These are phyloP conservation scores for Synergus umbraculus DNA, from an alignment of 2,888 invertebrate species.

Conservation along the genomic window DNA sequence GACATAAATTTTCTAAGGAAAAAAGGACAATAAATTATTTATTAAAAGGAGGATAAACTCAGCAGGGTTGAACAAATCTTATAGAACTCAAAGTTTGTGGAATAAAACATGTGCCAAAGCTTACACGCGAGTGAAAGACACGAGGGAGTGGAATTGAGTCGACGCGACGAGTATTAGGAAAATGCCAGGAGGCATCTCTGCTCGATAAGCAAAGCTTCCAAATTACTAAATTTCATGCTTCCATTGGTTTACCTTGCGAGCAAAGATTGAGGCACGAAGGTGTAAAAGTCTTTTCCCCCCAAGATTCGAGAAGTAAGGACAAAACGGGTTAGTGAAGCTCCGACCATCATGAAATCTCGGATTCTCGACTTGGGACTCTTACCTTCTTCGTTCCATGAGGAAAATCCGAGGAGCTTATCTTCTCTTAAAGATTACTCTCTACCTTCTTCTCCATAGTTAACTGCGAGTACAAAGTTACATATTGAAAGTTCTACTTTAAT, in stretches of 20 bases:
- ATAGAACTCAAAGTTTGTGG: background rate
- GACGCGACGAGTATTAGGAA: background rate
- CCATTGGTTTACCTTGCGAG: slow-evolving; percentile 29
- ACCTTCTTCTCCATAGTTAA: slow-evolving; percentile 13
- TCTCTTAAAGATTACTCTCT: slow-evolving; percentile 8
- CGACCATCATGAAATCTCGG: slow-evolving; percentile 45
- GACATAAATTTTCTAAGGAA: background rate
- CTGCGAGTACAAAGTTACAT: background rate
- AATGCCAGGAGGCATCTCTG: background rate
- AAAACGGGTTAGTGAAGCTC: slow-evolving; percentile 59
- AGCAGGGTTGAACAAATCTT: slow-evolving; percentile 2
- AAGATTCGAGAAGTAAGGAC: slow-evolving; percentile 51
- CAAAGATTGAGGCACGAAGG: slow-evolving; percentile 2
- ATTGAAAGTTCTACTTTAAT: background rate
- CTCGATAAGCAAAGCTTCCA: slow-evolving; percentile 34
- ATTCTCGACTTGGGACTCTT: slow-evolving; percentile 33
- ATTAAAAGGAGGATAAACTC: background rate
- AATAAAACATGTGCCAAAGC: background rate
- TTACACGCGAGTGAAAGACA: background rate
- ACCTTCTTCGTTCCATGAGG: slow-evolving; percentile 10
- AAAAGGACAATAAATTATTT: background rate
- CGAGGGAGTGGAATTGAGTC: background rate
- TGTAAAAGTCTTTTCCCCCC: slow-evolving; percentile 15
- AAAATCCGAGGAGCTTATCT: slow-evolving; percentile 27
- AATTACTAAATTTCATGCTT: slow-evolving; percentile 27